These are phyloP conservation scores for Polia nebulosa DNA, from an alignment of 2,888 invertebrate species.

Conservation along the genomic window DNA sequence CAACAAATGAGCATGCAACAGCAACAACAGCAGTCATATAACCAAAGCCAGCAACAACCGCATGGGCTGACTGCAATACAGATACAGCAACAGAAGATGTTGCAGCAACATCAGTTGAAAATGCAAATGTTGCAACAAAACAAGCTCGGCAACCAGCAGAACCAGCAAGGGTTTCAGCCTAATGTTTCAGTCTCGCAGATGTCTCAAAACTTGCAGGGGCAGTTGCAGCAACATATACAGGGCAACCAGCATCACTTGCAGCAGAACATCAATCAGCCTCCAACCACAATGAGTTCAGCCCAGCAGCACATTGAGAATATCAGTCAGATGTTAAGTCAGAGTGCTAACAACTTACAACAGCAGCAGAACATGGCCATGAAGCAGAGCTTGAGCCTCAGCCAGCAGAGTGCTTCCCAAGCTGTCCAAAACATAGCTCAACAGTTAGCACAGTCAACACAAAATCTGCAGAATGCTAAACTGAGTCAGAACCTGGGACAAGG, in stretches of 20 bases:
- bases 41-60: constrained; percentile 76
- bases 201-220: constrained; percentile 83
- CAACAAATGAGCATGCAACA: constrained; percentile 84
- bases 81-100: constrained; percentile 89
- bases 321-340: constrained; percentile 90
- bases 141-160: constrained; percentile 76
- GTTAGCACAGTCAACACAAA: constrained; percentile 86
- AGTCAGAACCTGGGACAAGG: constrained; percentile 85
- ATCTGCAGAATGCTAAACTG: constrained; percentile 87
- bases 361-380: constrained; percentile 88
- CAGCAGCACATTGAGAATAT: constrained; percentile 92
- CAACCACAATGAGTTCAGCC: constrained; percentile 90
- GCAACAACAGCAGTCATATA: constrained; percentile 73
- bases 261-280: constrained; percentile 82
- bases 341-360: constrained; percentile 87
- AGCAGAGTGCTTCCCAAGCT: constrained; percentile 85
- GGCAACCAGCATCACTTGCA: constrained; percentile 85
- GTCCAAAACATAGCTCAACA: constrained; percentile 89
- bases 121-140: constrained; percentile 88
- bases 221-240: constrained; percentile 86
- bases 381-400: constrained; percentile 84
- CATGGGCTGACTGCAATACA: constrained; percentile 88
- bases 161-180: constrained; percentile 84
- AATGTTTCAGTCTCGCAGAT: constrained; percentile 86
- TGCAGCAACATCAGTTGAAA: constrained; percentile 91